Evolutionary conservation across 1,140 invertebrate genomes (phyloP).

Genomic region (Lasaia peninsularis): DNA sequence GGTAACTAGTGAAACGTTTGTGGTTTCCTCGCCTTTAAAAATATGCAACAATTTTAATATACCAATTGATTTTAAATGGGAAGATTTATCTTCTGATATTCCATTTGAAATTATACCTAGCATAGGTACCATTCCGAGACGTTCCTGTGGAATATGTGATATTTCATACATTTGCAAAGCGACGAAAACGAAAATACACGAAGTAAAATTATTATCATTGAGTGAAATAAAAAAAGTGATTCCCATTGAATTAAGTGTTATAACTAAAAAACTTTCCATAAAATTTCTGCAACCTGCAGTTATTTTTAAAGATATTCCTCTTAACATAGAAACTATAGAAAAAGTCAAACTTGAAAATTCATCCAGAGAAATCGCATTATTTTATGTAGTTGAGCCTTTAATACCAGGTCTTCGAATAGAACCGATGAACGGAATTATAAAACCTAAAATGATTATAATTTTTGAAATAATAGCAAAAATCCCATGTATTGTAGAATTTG

Average conservation of each 20-base stretch:
- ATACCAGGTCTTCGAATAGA: slow-evolving; percentile 58
- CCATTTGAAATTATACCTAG: slow-evolving; percentile 59
- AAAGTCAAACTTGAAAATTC: slow-evolving; percentile 63
- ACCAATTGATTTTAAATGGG: slow-evolving; percentile 49
- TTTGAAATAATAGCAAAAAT: slow-evolving; percentile 58
- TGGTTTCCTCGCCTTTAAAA: slow-evolving; percentile 54
- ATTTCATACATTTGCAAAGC: slow-evolving; percentile 50
- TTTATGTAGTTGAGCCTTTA: slow-evolving; percentile 58
- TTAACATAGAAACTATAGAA: slow-evolving; percentile 58
- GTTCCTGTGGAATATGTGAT: slow-evolving; percentile 54
- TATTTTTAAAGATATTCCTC: slow-evolving; percentile 59
- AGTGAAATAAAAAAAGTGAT: slow-evolving; percentile 33
- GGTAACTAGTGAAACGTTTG: slow-evolving; percentile 58
- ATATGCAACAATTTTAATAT: slow-evolving; percentile 61
- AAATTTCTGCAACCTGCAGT: slow-evolving; percentile 58
- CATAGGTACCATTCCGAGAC: slow-evolving; percentile 40
- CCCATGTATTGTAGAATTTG: slow-evolving; percentile 57
- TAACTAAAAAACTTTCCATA: slow-evolving; percentile 55
- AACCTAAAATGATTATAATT: slow-evolving; percentile 58
- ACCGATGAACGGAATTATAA: slow-evolving; percentile 57
- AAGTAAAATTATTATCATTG: slow-evolving; percentile 48
- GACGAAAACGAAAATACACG: slow-evolving; percentile 56
- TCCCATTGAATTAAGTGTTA: slow-evolving; percentile 52
- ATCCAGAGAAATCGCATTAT: slow-evolving; percentile 60
- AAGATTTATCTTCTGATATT: slow-evolving; percentile 39